phyloP scores from a whole-genome alignment of 2,888 invertebrate genomes.

The Paralinhomoeus sp. region DNA sequence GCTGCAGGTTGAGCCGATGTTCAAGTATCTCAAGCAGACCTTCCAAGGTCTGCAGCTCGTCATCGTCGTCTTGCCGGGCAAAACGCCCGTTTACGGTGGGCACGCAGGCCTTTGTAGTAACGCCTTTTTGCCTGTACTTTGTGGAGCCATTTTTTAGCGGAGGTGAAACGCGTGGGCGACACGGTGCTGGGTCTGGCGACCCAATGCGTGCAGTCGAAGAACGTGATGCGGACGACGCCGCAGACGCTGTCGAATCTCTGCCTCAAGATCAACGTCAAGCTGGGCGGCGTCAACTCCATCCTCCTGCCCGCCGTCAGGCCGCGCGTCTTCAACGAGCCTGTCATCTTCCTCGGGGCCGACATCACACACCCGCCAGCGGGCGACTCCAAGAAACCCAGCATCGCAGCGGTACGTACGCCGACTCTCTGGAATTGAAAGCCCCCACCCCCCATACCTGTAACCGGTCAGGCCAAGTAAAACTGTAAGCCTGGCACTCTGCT shows the following conservation, averaged over 20 bases:
- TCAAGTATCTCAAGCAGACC: conserved; percentile 87
- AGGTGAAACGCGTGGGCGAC: conserved; percentile 96
- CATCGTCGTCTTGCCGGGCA: conserved; percentile 73
- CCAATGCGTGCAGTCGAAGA: conserved; percentile 98
- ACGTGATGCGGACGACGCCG: conserved; percentile 97
- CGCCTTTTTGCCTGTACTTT: conserved; percentile 4
- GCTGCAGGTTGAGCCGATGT: conserved; percentile 73
- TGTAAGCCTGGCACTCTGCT: not conserved
- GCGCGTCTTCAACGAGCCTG: conserved; percentile 87
- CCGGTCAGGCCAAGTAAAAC: not conserved
- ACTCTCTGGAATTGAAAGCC: not conserved
- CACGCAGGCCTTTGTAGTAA: conserved; percentile 7
- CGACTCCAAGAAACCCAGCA: conserved; percentile 86
- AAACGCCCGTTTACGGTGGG: conserved; percentile 6
- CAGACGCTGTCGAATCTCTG: conserved; percentile 97
- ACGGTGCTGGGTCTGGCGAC: conserved; percentile 97
- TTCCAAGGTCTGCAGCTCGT: conserved; percentile 86
- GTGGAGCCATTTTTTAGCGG: conserved; percentile 58
- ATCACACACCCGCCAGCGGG: conserved; percentile 99
- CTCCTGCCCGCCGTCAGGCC: conserved; percentile 55
- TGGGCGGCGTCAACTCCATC: conserved; percentile 97
- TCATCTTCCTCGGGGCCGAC: conserved; percentile 97
- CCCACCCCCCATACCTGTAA: not conserved
- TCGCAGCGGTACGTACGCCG: conserved; percentile 13
- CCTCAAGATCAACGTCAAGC: conserved; percentile 96